These are phyloP conservation scores for Achlya flavicornis DNA, from an alignment of 2,888 invertebrate species.

Conservation along the genomic window DNA sequence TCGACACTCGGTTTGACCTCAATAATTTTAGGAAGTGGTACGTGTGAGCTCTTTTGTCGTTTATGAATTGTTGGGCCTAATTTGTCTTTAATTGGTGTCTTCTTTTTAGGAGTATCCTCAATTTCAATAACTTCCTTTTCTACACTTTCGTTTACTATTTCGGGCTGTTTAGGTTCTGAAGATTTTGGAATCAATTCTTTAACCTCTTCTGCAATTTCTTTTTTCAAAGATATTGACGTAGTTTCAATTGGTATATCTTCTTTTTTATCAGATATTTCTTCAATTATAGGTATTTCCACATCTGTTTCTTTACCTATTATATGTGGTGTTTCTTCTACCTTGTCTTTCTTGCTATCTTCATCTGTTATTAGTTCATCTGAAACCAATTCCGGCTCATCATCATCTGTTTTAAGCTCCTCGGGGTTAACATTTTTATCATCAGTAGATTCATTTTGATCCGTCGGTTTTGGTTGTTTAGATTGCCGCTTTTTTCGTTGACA, in stretches of 20 bases:
- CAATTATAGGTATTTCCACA: slow-evolving; percentile 23
- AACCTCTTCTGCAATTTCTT: slow-evolving; percentile 14
- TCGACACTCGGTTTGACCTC: slow-evolving; percentile 43
- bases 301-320: slow-evolving; percentile 25
- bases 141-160: slow-evolving; percentile 44
- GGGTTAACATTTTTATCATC: slow-evolving; percentile 27
- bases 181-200: slow-evolving; percentile 20
- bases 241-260: slow-evolving; percentile 20
- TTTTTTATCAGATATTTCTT: slow-evolving; percentile 28
- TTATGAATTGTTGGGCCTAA: slow-evolving; percentile 49
- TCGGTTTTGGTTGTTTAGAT: slow-evolving; percentile 53
- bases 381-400: slow-evolving; percentile 29
- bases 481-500: slow-evolving; percentile 76
- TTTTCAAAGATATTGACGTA: slow-evolving; percentile 22
- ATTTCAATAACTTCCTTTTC: slow-evolving; percentile 35
- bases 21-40: slow-evolving; percentile 29
- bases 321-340: slow-evolving; percentile 19
- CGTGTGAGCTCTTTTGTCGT: slow-evolving; percentile 47
- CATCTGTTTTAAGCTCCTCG: slow-evolving; percentile 28
- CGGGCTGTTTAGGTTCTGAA: slow-evolving; percentile 31
- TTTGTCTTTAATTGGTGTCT: slow-evolving; percentile 50
- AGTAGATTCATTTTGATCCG: slow-evolving; percentile 32
- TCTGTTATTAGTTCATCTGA: slow-evolving; percentile 26
- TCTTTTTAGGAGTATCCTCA: slow-evolving; percentile 58
- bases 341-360: slow-evolving; percentile 15